Conservation (phyloP, 1,140 invertebrate genomes). For the Melitaea cinxia region DNA sequence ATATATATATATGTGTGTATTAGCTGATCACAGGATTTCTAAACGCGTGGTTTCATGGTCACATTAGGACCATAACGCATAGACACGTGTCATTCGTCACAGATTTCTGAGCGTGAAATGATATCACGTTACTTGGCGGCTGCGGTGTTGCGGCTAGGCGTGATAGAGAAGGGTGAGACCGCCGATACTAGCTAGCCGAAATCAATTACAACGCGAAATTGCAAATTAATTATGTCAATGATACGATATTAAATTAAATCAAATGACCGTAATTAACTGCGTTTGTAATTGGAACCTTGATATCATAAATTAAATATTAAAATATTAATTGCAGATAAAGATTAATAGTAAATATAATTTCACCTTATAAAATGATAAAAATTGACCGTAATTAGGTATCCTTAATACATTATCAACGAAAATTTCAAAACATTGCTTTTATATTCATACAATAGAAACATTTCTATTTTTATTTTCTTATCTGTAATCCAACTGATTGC, state of each 20-base stretch:
- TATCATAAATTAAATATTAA: neutral
- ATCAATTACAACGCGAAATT: constrained; percentile 54
- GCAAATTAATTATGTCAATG: constrained; percentile 46
- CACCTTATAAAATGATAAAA: neutral
- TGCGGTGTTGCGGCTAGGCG: constrained; percentile 46
- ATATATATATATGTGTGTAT: neutral
- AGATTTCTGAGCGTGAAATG: constrained; percentile 62
- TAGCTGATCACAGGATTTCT: neutral
- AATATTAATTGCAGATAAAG: neutral
- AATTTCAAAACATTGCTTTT: neutral
- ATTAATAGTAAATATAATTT: neutral
- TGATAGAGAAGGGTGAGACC: constrained; percentile 60
- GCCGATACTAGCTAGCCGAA: constrained; percentile 52
- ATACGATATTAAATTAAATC: constrained; percentile 46
- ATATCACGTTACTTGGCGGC: constrained; percentile 58
- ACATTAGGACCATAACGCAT: constrained; percentile 23
- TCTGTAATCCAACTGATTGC: neutral
- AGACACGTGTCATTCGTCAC: constrained; percentile 61
- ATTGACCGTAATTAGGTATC: too few relatives aligned
- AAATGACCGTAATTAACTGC: constrained; percentile 31
- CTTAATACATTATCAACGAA: neutral
- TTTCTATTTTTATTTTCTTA: neutral
- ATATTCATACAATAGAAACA: neutral
- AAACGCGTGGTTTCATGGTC: constrained; percentile 15
- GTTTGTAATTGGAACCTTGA: constrained; percentile 14